A percentile compares a stretch with the other conserved stretches of the same genome.
Conservation (phyloP, 2,888 invertebrate genomes). For the Stegophylla sp. region DNA sequence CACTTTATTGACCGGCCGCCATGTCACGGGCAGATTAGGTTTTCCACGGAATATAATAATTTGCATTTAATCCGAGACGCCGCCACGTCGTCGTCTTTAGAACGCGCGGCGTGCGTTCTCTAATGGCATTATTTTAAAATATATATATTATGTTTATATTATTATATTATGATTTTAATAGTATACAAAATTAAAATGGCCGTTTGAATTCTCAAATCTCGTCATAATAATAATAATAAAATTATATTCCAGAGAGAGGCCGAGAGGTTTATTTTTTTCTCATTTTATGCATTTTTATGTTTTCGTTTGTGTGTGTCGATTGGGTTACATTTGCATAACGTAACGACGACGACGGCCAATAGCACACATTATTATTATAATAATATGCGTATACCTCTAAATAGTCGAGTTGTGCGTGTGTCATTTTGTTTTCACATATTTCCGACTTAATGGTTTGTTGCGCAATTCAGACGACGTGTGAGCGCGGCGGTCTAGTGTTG, state of each 20-base stretch:
- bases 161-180: too few relatives aligned
- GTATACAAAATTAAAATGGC: background rate
- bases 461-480: background rate
- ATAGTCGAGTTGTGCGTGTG: background rate
- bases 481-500: too few relatives aligned
- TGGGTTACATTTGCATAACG: slow-evolving; percentile 22
- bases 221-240: too few relatives aligned
- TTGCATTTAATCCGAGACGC: slow-evolving; percentile 10
- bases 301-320: background rate
- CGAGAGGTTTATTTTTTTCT: background rate
- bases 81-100: background rate
- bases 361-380: background rate
- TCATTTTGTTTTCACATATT: background rate
- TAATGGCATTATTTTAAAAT: background rate
- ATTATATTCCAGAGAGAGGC: too few relatives aligned
- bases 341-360: background rate
- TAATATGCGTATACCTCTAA: background rate
- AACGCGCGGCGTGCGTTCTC: too few relatives aligned
- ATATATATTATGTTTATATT: background rate
- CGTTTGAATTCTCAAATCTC: background rate
- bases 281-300: background rate
- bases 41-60: background rate
- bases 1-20: background rate
- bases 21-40: background rate
- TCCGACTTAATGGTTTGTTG: background rate